A percentile compares a stretch with the other conserved stretches of the same genome.
Conservation (phyloP, 2,888 invertebrate genomes). For the Lampropteryx suffumata region DNA sequence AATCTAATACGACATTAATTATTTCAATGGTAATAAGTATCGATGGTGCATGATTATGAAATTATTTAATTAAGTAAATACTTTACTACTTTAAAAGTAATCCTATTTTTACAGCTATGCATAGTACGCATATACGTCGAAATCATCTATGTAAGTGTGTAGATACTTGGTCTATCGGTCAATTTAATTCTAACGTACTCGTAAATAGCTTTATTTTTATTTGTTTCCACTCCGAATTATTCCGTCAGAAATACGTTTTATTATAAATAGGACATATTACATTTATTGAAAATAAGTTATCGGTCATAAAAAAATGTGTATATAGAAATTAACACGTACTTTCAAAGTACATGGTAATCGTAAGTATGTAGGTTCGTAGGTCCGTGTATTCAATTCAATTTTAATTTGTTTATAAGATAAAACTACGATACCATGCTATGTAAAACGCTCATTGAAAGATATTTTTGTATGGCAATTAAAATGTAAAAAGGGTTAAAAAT, state of each 20-base stretch:
- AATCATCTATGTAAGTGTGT: constrained; percentile 18
- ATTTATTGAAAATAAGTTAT: constrained; percentile 10
- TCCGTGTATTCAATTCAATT: constrained; percentile 4
- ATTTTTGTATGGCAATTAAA: constrained; percentile 16
- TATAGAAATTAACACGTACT: constrained; percentile 47
- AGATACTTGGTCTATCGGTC: constrained; percentile 24
- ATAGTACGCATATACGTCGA: constrained; percentile 1
- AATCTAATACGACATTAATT: too few relatives aligned
- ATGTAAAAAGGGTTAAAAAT: not conserved
- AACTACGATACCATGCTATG: constrained; percentile 34
- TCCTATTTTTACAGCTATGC: constrained; percentile 3
- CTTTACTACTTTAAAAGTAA: constrained; percentile 12
- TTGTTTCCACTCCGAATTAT: constrained; percentile 39
- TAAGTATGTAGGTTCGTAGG: not conserved
- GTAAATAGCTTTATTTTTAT: constrained; percentile 32
- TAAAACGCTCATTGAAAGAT: constrained; percentile 9
- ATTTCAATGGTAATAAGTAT: too few relatives aligned
- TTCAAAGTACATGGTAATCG: constrained; percentile 13
- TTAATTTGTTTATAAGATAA: constrained; percentile 8
- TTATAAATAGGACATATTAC: constrained; percentile 37
- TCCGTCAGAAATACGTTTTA: constrained; percentile 45
- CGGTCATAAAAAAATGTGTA: constrained; percentile 27
- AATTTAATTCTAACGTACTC: constrained; percentile 35
- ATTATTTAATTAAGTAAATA: not conserved
- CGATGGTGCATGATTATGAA: too few relatives aligned